Conservation (phyloP, 2,888 invertebrate genomes). For the Notocelia uddmanniana region DNA sequence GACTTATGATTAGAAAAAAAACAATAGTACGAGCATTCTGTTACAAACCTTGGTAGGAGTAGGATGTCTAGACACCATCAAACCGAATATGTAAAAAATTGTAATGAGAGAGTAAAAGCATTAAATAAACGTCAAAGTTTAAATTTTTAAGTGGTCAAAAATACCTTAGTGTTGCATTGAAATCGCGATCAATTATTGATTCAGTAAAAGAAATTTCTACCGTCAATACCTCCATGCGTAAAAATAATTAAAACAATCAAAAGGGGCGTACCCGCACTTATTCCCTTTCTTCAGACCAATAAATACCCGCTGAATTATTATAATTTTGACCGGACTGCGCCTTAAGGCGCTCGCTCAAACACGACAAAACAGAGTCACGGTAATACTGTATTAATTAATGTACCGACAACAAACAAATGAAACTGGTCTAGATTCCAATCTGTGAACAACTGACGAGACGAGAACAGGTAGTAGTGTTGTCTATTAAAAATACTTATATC, state of each 20-base stretch:
- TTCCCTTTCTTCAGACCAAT: constrained; percentile 32
- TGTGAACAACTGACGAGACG: neutral
- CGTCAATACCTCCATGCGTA: neutral
- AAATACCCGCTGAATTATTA: constrained; percentile 36
- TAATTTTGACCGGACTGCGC: constrained; percentile 50
- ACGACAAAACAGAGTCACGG: constrained; percentile 73
- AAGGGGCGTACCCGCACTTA: constrained; percentile 27
- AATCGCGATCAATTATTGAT: too few species aligned
- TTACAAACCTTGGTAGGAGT: too few species aligned
- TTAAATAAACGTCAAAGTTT: too few species aligned
- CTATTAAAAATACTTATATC: neutral
- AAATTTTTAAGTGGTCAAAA: too few species aligned
- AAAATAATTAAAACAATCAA: constrained; percentile 18
- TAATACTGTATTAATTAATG: constrained; percentile 80
- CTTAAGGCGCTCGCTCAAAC: constrained; percentile 59
- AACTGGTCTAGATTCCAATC: constrained; percentile 46
- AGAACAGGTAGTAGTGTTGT: neutral
- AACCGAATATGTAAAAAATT: too few species aligned
- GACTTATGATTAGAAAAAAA: too few species aligned
- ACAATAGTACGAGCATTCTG: too few species aligned
- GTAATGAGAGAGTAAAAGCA: too few species aligned
- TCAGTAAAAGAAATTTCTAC: too few species aligned
- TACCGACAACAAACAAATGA: constrained; percentile 61
- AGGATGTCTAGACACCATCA: too few species aligned
- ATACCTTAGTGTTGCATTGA: too few species aligned